Percentiles rank a stretch among this genome's conserved stretches.
These are phyloP conservation scores for Platyura marginata DNA, from an alignment of 1,140 invertebrate genomes.

Conservation along the genomic window DNA sequence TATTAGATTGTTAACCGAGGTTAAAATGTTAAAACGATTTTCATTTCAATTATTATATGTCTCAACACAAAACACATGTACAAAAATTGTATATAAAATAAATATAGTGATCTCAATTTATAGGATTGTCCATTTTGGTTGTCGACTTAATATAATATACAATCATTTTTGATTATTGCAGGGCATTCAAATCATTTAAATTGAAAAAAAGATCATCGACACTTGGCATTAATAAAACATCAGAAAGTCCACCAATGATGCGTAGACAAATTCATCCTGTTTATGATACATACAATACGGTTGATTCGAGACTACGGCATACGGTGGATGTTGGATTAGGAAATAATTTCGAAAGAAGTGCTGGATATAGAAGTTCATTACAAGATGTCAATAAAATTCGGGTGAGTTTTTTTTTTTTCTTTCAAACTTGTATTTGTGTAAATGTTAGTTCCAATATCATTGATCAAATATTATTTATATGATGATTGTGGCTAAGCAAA, in stretches of 20 bases:
- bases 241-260: constrained; percentile 19
- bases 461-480: no score
- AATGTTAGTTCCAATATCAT: no score
- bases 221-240: constrained; percentile 23
- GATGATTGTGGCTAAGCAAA: no score
- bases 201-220: constrained; percentile 22
- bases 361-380: constrained; percentile 12
- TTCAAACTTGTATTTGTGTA: no score
- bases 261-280: constrained; percentile 6
- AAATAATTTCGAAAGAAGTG: constrained; percentile 9
- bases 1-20: no score
- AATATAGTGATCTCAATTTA: no score
- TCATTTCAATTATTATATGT: no score
- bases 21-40: no score
- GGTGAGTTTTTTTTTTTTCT: constrained; percentile 2
- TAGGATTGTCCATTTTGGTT: no score
- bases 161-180: constrained; percentile 5
- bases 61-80: no score
- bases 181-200: constrained; percentile 18
- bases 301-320: constrained; percentile 3
- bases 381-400: constrained; percentile 14
- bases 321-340: constrained; percentile 4
- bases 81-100: no score
- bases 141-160: no score
- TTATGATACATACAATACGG: constrained; percentile 3